Evolutionary conservation across 2,113 vertebrate species (phyloP).

Genomic region (Phocoena phocoena): DNA sequence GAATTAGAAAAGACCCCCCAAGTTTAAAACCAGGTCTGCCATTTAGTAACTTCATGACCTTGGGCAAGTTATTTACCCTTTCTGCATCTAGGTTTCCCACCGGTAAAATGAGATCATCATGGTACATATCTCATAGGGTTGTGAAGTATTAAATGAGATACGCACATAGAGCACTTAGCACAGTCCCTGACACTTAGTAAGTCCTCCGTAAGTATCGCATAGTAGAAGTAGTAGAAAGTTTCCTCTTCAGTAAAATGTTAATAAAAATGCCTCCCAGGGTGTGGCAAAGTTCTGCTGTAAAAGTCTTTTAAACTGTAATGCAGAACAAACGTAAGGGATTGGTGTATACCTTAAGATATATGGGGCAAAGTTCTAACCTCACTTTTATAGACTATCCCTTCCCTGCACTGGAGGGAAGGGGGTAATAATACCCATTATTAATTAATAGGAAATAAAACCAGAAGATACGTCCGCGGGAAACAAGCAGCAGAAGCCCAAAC

Average conservation of each 20-base stretch:
- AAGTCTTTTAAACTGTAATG: background rate
- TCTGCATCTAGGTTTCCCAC: constrained; percentile 4
- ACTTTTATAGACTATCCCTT: constrained; percentile 28
- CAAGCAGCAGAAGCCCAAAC: background rate
- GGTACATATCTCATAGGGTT: background rate
- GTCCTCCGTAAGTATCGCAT: background rate
- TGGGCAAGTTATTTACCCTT: background rate
- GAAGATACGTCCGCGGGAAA: background rate
- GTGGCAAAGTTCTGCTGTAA: background rate
- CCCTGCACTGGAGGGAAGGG: background rate
- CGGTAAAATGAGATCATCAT: background rate
- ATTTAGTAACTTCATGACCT: constrained; percentile 26
- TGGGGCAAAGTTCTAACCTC: constrained; percentile 12
- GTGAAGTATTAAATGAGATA: constrained; percentile 16
- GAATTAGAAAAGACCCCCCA: background rate
- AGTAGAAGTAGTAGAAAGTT: background rate
- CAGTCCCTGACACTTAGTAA: background rate
- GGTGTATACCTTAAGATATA: background rate
- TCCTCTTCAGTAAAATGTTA: constrained; percentile 29
- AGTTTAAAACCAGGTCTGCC: constrained; percentile 12
- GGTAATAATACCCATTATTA: background rate
- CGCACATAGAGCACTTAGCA: background rate
- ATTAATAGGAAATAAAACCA: constrained; percentile 32
- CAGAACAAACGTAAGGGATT: background rate
- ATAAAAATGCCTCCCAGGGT: constrained; percentile 8